Percentiles rank a stretch among this genome's conserved stretches.
These are phyloP conservation scores for Adelosebastes latens DNA, from an alignment of 2,797 vertebrate species.

Conservation along the genomic window DNA sequence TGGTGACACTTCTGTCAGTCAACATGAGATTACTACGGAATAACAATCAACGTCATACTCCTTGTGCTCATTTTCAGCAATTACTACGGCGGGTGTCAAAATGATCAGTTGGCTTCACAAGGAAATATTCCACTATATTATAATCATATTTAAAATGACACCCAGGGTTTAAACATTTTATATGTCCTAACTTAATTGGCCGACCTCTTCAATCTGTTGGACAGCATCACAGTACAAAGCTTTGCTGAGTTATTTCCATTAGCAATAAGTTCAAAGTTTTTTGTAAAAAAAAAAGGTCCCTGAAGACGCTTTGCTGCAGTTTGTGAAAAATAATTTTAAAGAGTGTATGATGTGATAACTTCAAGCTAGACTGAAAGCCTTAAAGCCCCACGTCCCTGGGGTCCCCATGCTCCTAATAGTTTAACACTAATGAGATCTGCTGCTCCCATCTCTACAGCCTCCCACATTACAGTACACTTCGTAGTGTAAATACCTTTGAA, in stretches of 20 bases:
- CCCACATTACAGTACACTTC: conserved; percentile 66
- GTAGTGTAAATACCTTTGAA: conserved; percentile 76
- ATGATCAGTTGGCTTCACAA: background rate
- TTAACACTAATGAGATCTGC: conserved; percentile 79
- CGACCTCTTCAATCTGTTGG: background rate
- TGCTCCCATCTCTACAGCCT: conserved; percentile 56
- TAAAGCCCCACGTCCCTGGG: conserved; percentile 54
- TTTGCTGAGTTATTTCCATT: conserved; percentile 13
- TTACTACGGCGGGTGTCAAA: background rate
- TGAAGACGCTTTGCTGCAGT: conserved; percentile 10
- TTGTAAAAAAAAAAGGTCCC: background rate
- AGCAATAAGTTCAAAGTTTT: conserved; percentile 17
- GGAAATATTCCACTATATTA: background rate
- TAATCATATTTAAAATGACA: conserved; percentile 3
- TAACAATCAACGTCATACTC: background rate
- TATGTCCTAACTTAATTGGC: background rate
- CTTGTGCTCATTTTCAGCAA: background rate
- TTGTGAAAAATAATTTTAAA: conserved; percentile 46
- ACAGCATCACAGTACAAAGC: background rate
- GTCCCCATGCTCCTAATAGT: conserved; percentile 70
- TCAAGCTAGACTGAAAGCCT: conserved; percentile 61
- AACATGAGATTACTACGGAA: background rate
- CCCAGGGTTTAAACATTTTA: background rate
- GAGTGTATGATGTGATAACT: conserved; percentile 58
- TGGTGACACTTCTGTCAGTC: background rate